A percentile compares a stretch with the other conserved stretches of the same genome.
phyloP scores from a whole-genome alignment of 2,113 vertebrate genomes.

The Anseranas semipalmata region DNA sequence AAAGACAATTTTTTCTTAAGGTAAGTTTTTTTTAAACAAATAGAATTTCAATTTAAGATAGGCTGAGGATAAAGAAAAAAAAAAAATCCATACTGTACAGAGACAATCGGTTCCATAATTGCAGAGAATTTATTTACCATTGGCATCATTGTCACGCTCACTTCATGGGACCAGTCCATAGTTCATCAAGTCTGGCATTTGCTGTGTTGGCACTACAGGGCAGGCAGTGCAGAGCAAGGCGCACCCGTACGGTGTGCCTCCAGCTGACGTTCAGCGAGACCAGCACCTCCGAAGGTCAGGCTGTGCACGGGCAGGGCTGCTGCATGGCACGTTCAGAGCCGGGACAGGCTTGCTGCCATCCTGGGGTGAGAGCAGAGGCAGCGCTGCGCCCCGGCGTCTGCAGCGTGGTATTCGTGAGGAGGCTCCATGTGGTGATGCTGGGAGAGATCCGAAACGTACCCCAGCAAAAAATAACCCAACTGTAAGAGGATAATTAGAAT shows the following conservation, averaged over 20 bases:
- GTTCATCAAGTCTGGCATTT: background rate
- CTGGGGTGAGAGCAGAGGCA: background rate
- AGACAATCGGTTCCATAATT: background rate
- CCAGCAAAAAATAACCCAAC: background rate
- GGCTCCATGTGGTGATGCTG: background rate
- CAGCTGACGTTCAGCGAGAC: background rate
- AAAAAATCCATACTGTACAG: background rate
- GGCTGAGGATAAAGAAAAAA: background rate
- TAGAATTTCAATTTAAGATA: background rate
- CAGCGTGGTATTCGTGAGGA: fast-evolving
- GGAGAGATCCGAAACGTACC: background rate
- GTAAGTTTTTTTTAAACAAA: background rate
- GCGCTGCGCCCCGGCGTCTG: fast-evolving
- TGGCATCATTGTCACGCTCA: background rate
- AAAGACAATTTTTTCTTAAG: background rate
- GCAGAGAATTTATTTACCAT: background rate
- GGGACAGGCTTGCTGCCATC: background rate
- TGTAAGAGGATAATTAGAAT: slow-evolving; percentile 43
- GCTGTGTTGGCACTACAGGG: background rate
- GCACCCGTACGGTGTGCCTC: background rate
- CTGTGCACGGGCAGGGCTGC: fast-evolving
- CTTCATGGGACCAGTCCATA: background rate
- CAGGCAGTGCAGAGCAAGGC: no score
- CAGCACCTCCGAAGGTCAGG: fast-evolving
- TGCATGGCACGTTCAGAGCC: background rate